These are phyloP conservation scores for Adelphocoris suturalis DNA, from an alignment of 2,888 invertebrate species.

Conservation along the genomic window DNA sequence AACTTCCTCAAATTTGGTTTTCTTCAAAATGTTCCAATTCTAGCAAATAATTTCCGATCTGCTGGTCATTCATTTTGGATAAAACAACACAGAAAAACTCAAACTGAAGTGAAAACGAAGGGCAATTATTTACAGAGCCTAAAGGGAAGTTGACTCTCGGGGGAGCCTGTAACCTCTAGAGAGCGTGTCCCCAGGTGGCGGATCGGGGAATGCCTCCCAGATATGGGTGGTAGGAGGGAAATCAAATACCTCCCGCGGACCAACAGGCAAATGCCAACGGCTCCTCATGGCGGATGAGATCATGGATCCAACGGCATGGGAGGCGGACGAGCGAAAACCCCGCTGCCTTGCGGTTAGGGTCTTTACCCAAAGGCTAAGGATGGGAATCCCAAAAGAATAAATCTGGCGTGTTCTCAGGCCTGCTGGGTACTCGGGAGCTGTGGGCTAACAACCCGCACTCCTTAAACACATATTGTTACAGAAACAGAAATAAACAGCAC, in stretches of 20 bases:
- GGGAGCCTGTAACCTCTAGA: slow-evolving; percentile 56
- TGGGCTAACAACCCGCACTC: slow-evolving; percentile 50
- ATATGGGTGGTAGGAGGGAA: slow-evolving; percentile 71
- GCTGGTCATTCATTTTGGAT: too few relatives aligned
- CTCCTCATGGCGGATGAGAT: slow-evolving; percentile 36
- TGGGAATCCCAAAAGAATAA: slow-evolving; percentile 43
- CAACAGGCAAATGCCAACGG: background rate
- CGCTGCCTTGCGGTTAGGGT: slow-evolving; percentile 41
- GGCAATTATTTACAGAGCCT: too few relatives aligned
- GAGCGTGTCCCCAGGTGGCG: slow-evolving; percentile 76
- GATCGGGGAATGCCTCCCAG: slow-evolving; percentile 71
- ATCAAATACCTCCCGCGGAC: slow-evolving; percentile 52
- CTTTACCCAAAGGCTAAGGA: slow-evolving; percentile 33
- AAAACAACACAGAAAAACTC: too few relatives aligned
- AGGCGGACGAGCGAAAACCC: slow-evolving; percentile 35
- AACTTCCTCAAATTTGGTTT: too few relatives aligned
- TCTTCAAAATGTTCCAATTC: too few relatives aligned
- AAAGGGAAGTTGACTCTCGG: background rate
- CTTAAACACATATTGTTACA: slow-evolving; percentile 1
- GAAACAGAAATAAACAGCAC: background rate
- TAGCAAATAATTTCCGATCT: too few relatives aligned
- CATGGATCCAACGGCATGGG: slow-evolving; percentile 34
- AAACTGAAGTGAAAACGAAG: too few relatives aligned
- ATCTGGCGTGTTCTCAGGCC: slow-evolving; percentile 45
- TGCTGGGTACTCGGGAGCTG: slow-evolving; percentile 52